Evolutionary conservation across 2,888 invertebrate species (phyloP), one percentile per base, ranked within the genome.

Genomic region (Aphelenchoides bicaudatus): DNA sequence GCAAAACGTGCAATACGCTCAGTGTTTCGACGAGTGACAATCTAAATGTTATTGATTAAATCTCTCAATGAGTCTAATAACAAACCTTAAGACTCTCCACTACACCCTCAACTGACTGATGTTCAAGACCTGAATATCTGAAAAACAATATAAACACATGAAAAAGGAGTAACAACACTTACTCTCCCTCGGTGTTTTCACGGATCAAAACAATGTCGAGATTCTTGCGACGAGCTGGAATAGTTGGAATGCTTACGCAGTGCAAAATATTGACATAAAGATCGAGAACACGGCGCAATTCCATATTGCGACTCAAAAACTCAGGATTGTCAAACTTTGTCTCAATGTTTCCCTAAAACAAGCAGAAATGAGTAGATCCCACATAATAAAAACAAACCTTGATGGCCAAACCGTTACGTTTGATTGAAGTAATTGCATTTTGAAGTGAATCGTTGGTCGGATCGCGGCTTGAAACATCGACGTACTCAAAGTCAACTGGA

Each of bases 181-280:
- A 96, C 82, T 96, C 96, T 49, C 96, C 96, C 81, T 96, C 96
- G 1, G 92, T 96, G 82, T 98, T 98, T 80, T 98, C 94, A 73
- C 94, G 86, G 72, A 85, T 85, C 62, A 94, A 86, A 29, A 88
- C 85, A 74, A 93, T 86, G 80, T 96, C 91, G 62, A 96, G 86
- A 78, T 90, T 86, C 75, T 73, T 63, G 64, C 82, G 82, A 52
- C 89, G 85, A 0, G 88, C 87, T 0, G 83, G 82, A n/a, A 96
- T 86, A 0, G 90, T 91, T 0, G 88, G 86, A 79, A 88, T 89
- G 0, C 91, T 90, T 74, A 89, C 88, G 82, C 92, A 92, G 80
- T 91, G 88, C 96, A 96, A 19, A 6, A 54, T 88, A 79, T 91
- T 93, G 0, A 91, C 91, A 80, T 87, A 96, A 76, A 98, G 85